Conservation (phyloP, 1,140 invertebrate species). For the Achroia grisella region DNA sequence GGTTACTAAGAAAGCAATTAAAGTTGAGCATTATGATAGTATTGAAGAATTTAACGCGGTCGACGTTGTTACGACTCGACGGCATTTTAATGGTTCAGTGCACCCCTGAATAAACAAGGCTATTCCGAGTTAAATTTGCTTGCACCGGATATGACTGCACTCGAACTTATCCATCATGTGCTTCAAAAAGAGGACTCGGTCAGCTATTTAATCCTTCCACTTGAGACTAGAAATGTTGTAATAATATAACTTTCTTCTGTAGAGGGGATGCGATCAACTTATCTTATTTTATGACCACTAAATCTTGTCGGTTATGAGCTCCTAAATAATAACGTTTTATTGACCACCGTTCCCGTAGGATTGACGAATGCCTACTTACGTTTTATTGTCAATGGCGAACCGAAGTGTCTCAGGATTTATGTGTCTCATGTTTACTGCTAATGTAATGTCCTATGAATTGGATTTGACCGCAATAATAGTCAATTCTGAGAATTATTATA, state of each 20-base stretch:
- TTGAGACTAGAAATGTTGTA: constrained; percentile 21
- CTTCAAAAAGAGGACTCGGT: constrained; percentile 41
- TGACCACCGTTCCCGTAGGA: constrained; percentile 42
- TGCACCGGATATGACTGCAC: constrained; percentile 64
- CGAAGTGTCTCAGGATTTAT: constrained; percentile 52
- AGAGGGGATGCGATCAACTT: constrained; percentile 37
- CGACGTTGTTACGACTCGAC: constrained; percentile 52
- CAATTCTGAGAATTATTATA: too few species aligned
- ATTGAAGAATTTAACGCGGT: constrained; percentile 68
- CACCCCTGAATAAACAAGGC: constrained; percentile 69
- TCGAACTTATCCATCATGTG: constrained; percentile 61
- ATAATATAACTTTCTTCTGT: constrained; percentile 35
- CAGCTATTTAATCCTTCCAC: constrained; percentile 24
- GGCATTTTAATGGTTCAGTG: constrained; percentile 66
- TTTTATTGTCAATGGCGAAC: constrained; percentile 49
- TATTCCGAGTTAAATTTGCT: constrained; percentile 68
- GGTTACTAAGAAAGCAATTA: constrained; percentile 67
- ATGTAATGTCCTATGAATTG: constrained; percentile 32
- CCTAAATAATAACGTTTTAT: constrained; percentile 70
- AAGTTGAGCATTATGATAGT: constrained; percentile 66
- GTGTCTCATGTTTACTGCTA: constrained; percentile 52
- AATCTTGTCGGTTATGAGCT: constrained; percentile 62
- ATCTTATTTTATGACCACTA: constrained; percentile 57
- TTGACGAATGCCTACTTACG: constrained; percentile 56
- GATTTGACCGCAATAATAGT: too few species aligned